A percentile compares a stretch with the other conserved stretches of the same genome.
phyloP scores from a whole-genome alignment of 64 coral and sea anemone species.

The Cladopsammia gracilis region DNA sequence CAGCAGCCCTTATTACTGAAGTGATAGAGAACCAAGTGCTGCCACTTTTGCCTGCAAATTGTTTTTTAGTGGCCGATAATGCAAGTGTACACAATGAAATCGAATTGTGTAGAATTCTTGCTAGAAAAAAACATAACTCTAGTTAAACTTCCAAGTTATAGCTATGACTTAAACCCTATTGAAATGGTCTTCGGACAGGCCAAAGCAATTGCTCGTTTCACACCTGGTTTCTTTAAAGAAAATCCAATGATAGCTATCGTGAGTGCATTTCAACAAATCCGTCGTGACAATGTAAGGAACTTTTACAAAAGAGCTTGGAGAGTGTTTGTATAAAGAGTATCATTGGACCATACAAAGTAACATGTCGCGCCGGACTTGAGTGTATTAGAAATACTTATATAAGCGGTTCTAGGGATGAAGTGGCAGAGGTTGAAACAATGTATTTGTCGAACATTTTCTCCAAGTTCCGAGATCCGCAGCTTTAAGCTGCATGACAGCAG shows the following conservation, averaged over 20 bases:
- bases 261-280: conserved; percentile 36
- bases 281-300: conserved; percentile 4
- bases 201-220: conserved; percentile 40
- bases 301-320: conserved; percentile 36
- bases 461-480: too few relatives aligned
- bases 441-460: too few relatives aligned
- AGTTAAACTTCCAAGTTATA: conserved; percentile 41
- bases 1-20: too few relatives aligned
- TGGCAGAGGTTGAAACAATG: too few relatives aligned
- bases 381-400: too few relatives aligned
- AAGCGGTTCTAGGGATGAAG: too few relatives aligned
- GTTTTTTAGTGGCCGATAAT: conserved; percentile 62
- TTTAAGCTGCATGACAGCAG: too few relatives aligned
- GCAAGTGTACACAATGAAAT: conserved; percentile 63
- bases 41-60: conserved; percentile 19
- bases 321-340: conserved; percentile 13
- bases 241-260: conserved; percentile 34
- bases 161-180: conserved; percentile 14
- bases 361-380: too few relatives aligned
- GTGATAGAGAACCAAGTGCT: conserved; percentile 46
- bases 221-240: conserved; percentile 17
- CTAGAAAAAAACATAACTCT: conserved; percentile 52
- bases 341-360: too few relatives aligned
- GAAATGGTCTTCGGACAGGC: too few relatives aligned
- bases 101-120: conserved; percentile 25